Percentiles rank a stretch among this genome's conserved stretches.
Evolutionary conservation across 2,113 vertebrate species (phyloP).

Genomic region (Xiphophorus hellerii): DNA sequence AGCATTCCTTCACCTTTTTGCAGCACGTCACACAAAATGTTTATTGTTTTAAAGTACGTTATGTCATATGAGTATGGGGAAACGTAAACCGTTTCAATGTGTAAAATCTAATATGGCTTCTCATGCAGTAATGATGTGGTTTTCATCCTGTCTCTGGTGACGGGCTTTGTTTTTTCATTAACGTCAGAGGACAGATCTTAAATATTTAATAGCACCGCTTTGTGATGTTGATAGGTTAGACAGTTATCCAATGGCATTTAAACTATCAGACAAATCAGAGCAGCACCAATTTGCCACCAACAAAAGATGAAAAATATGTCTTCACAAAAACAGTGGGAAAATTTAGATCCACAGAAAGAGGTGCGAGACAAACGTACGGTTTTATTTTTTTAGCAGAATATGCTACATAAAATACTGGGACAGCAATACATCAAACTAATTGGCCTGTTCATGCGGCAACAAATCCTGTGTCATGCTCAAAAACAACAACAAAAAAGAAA

Average conservation of each 20-base stretch:
- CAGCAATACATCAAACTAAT: conserved; percentile 65
- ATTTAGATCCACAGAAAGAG: conserved; percentile 27
- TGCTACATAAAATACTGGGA: conserved; percentile 24
- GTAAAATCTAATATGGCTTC: neutral
- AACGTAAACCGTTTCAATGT: neutral
- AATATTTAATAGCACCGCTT: conserved; percentile 22
- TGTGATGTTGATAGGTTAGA: conserved; percentile 5
- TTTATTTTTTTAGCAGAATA: conserved; percentile 44
- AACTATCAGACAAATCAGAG: neutral
- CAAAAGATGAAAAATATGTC: conserved; percentile 19
- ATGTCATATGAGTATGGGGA: neutral
- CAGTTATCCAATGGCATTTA: too few relatives aligned
- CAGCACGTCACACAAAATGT: conserved; percentile 1
- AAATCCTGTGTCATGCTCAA: conserved; percentile 32
- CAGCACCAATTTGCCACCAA: neutral
- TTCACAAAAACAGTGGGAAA: conserved; percentile 30
- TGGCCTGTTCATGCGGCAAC: conserved; percentile 56
- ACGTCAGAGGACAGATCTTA: neutral
- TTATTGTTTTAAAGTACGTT: neutral
- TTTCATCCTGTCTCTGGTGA: conserved; percentile 4
- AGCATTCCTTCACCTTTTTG: neutral
- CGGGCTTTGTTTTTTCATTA: conserved; percentile 1
- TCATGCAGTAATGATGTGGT: neutral
- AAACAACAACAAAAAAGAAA: conserved; percentile 46
- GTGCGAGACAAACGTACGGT: conserved; percentile 16